Evolutionary conservation across 1,140 invertebrate genomes (phyloP).

Genomic region (Heliconius nattereri): DNA sequence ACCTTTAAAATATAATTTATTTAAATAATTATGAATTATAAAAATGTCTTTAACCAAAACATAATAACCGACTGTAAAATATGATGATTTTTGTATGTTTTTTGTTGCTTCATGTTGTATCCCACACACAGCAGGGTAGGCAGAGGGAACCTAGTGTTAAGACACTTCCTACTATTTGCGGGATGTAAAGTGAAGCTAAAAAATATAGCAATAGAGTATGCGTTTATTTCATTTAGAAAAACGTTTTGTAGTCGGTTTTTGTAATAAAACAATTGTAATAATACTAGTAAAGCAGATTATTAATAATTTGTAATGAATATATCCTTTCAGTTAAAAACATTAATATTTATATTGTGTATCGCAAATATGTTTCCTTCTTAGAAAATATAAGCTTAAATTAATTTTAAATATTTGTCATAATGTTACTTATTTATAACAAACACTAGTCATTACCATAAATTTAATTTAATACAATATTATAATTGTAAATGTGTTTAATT

Average conservation of each 20-base stretch:
- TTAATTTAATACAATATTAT: not conserved
- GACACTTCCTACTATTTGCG: not conserved
- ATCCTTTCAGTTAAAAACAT: not conserved
- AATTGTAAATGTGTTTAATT: constrained; percentile 2
- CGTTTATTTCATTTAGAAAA: not conserved
- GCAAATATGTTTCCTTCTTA: too few relatives aligned
- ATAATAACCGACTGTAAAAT: not conserved
- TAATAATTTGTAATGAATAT: not conserved
- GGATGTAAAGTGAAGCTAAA: too few relatives aligned
- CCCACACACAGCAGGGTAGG: too few relatives aligned
- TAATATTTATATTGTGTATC: not conserved
- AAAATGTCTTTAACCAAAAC: not conserved
- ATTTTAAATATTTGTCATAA: not conserved
- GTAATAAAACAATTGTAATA: not conserved
- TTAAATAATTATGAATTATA: not conserved
- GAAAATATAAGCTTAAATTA: too few relatives aligned
- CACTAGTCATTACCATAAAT: not conserved
- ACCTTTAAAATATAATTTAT: not conserved
- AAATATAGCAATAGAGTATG: not conserved
- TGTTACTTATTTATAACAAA: not conserved
- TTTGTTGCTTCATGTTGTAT: too few relatives aligned
- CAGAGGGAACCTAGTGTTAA: not conserved
- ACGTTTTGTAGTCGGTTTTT: not conserved
- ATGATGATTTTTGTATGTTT: not conserved
- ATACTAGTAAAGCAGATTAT: not conserved